Conservation (phyloP, 2,888 invertebrate species). For the Hyles lineata region DNA sequence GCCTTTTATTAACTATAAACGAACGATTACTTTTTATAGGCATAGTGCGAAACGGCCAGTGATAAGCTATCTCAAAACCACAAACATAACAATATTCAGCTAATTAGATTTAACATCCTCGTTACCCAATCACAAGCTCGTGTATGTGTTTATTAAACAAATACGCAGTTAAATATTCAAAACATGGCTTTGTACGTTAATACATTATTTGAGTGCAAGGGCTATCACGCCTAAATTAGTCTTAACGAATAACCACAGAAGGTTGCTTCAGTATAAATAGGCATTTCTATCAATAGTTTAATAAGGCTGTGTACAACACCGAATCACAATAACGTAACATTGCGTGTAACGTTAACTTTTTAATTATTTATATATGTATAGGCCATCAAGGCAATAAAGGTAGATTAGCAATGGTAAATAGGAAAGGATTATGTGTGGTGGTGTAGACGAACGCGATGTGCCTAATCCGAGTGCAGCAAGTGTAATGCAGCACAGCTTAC, state of each 20-base stretch:
- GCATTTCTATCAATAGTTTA: background rate
- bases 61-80: constrained; percentile 27
- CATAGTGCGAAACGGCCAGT: background rate
- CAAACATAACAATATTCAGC: constrained; percentile 7
- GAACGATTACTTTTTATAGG: constrained; percentile 2
- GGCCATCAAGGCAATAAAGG: background rate
- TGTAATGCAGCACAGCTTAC: constrained; percentile 46
- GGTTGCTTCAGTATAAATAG: background rate
- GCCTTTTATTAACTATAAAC: constrained; percentile 9
- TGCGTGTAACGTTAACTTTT: background rate
- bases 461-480: constrained; percentile 31
- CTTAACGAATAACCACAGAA: background rate
- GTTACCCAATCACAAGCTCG: background rate
- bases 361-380: background rate
- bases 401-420: background rate
- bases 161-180: background rate
- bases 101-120: constrained; percentile 13
- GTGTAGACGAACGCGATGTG: constrained; percentile 3
- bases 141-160: background rate
- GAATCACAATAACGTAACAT: background rate
- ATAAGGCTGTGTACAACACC: background rate
- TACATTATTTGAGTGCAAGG: too few relatives aligned
- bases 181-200: too few relatives aligned
- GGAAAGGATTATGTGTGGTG: background rate
- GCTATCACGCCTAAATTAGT: background rate